Base-by-base conservation (phyloP, 2,113 vertebrate species). In the Sterrhoptilus dennistouni region DNA sequence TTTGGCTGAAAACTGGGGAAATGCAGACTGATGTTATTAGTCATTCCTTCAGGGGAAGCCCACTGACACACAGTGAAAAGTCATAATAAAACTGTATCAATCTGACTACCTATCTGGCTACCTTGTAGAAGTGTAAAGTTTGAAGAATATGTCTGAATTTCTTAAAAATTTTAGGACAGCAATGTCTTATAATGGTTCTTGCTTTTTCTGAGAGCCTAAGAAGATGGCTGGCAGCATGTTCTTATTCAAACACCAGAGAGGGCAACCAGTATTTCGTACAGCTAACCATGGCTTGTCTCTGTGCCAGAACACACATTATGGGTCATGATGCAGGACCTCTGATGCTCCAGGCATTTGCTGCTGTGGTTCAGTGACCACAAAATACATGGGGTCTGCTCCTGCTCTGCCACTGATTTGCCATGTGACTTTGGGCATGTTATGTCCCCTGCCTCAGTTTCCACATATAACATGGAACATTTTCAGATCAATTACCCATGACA, bases 21-120 rank as follows among this genome's bases (percentile, higher is more conserved):
- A 85, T 81, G 63, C 20, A 12, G 83, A 87, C 83, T 91, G 91
- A 83, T 64, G 71, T 84, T 89, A 74, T 78, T 92, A 92, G 85
- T 68, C 5, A 63, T 93, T 96, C 93, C 70, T 96, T 91, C 45
- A 89, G 85, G 22, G 42, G n/a, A 96, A 97, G 95, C 38, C 22
- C 54, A 89, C 38, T 81, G 75, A 47, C 35, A 59, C 20, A 6
- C 4, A 70, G 25, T 64, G 85, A 94, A 94, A 93, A 96, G 81
- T 17, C 12, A 45, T 64, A 87, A 78, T 71, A 52, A 83, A 86
- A 23, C 61, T 76, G 5, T 71, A 71, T 81, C 60, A 64, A 6
- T 83, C n/a, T 66, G 40, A 29, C 71, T 92, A 63, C 10, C 5
- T 74, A 25, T 64, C 35, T 92, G 71, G 8, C 71, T 92, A 42